Evolutionary conservation across 2,113 vertebrate species (phyloP), one percentile per base, ranked within the genome.

Genomic region (Leptobrachium leishanense): DNA sequence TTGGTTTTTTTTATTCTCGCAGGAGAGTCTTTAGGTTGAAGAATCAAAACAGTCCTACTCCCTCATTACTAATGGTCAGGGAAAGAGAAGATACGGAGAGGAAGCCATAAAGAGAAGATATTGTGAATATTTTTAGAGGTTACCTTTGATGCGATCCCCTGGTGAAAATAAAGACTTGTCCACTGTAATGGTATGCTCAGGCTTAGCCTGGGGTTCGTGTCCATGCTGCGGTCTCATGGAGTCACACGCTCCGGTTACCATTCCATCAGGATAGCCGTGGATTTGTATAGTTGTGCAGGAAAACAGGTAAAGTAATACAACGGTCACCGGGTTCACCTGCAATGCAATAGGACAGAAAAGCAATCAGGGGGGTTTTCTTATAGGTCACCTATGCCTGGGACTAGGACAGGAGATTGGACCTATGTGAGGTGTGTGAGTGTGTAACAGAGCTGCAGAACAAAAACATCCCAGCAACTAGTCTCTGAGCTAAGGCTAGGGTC

Each of bases 71-170:
- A 31, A 31, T 31, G 20, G 20, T 31, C 20, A 31, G 20, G 20
- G 20, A 31, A 31, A 31, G 20, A 31, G 20, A 31, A 31, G 20
- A 31, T 31, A 31, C 20, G 20, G 20, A 31, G 0, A 31, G 20
- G 20, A 31, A 31, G 20, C 2, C 55, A 10, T 59, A 12, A 57
- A 57, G 46, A 50, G 46, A 4, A 65, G 2, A 68, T 43, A 68
- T 31, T 11, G 43, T 44, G 15, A 42, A 43, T 15, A 50, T 4
- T 12, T 5, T 50, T 53, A 2, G 3, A 9, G 11, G 12, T 67
- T 90, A 97, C 96, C 95, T 93, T 91, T 89, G 76, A 97, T 87
- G 39, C 1, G 85, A 77, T 94, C 91, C 2, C 91, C 92, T 2
- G 93, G 88, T 20, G 72, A 86, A 85, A 95, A 95, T n/a, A 84